phyloP scores from a whole-genome alignment of 2,888 invertebrate species.

The Drosophila subsilvestris region DNA sequence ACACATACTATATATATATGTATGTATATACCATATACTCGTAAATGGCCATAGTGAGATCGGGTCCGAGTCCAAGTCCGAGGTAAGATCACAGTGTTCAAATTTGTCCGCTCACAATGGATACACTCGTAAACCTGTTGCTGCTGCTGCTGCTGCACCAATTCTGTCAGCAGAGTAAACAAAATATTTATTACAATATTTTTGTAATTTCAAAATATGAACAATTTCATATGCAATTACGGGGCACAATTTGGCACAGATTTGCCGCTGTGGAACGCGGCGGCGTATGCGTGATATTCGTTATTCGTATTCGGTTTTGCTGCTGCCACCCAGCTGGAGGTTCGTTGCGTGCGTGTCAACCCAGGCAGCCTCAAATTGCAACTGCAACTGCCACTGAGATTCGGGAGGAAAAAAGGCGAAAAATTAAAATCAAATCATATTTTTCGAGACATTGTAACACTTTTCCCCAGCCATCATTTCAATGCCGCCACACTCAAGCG shows the following conservation, averaged over 20 bases:
- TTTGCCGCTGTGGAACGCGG: constrained; percentile 29
- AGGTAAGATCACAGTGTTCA: neutral
- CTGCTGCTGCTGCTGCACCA: constrained; percentile 57
- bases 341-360: constrained; percentile 43
- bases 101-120: constrained; percentile 21
- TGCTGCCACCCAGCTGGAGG: neutral
- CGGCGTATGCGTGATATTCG: constrained; percentile 62
- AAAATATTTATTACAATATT: constrained; percentile 71
- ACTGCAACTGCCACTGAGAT: constrained; percentile 65
- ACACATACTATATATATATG: constrained; percentile 30
- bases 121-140: constrained; percentile 60
- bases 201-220: constrained; percentile 50
- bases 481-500: constrained; percentile 49
- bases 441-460: constrained; percentile 65
- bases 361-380: constrained; percentile 45
- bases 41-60: constrained; percentile 3
- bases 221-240: constrained; percentile 66
- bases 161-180: constrained; percentile 67
- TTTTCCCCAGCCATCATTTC: constrained; percentile 51
- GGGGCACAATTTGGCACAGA: constrained; percentile 32
- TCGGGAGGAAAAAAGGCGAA: constrained; percentile 17
- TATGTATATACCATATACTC: constrained; percentile 12
- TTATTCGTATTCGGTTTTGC: too few species aligned
- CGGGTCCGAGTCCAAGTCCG: neutral
- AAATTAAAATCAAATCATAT: neutral